These are phyloP conservation scores for Chascanopsetta lugubris DNA, from an alignment of 2,113 vertebrate species.

Conservation along the genomic window DNA sequence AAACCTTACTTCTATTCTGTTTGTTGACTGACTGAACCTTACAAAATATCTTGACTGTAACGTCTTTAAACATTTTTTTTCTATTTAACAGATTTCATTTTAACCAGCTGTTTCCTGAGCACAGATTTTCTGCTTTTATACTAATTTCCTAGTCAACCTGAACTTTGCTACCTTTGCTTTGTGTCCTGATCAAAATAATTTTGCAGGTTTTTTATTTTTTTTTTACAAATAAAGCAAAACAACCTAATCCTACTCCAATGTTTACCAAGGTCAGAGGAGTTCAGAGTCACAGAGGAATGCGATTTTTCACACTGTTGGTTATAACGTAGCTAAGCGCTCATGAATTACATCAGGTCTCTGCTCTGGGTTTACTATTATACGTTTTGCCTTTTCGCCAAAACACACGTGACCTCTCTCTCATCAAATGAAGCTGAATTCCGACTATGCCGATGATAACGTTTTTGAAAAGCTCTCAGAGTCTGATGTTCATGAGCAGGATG, in stretches of 20 bases:
- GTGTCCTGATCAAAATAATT: neutral
- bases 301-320: neutral
- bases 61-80: conserved; percentile 13
- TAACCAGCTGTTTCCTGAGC: conserved; percentile 21
- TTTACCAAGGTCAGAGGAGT: neutral
- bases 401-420: neutral
- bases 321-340: neutral
- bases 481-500: neutral
- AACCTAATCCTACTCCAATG: neutral
- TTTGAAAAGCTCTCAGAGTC: neutral
- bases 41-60: too few species aligned
- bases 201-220: too few species aligned
- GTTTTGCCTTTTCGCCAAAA: neutral
- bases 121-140: conserved; percentile 12
- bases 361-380: neutral
- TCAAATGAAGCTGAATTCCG: neutral
- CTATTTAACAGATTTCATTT: conserved; percentile 48
- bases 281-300: neutral
- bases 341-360: neutral
- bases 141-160: conserved; percentile 5
- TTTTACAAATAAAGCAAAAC: neutral
- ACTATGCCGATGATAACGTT: neutral
- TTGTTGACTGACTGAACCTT: too few species aligned
- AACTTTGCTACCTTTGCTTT: neutral
- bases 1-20: too few species aligned